Evolutionary conservation across 2,888 invertebrate genomes (phyloP), one percentile per base, ranked within the genome.

Genomic region (Lepeophtheirus nordmannii): DNA sequence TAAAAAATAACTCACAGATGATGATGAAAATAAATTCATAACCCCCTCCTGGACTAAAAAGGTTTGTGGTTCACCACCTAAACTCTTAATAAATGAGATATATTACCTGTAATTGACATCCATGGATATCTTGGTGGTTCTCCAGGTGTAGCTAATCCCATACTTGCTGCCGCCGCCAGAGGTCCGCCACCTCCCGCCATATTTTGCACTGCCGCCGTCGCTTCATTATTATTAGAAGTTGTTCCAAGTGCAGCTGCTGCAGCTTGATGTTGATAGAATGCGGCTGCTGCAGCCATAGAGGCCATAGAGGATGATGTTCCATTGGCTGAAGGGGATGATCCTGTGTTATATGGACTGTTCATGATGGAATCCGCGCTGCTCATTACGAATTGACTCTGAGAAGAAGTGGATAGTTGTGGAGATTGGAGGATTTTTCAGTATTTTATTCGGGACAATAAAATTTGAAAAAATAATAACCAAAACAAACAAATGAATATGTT

Each of bases 81-180:
- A n/a, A 30, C 30, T 30, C 7, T 7, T 30, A 30, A 30, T 30
- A 30, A 30, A 30, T 30, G 30, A 30, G 30, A 7, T 7, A 30
- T 30, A 30, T 85, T 82, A 90, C 91, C 91, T 82, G 91, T 90
- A 78, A 91, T 89, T 74, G 90, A 88, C 90, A 92, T 91, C 91
- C 91, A 92, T 62, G 91, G 91, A 77, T 92, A 91, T 75, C 91
- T 83, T 67, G 91, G 90, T 76, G 91, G 53, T 17, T 46, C 53
- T 46, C 53, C 53, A 46, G 53, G 1, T 14, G n/a, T 46, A n/a
- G 53, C 53, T 17, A 46, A 8, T n/a, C 53, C 53, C 53, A 46
- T 46, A 46, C 53, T 46, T 5, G 30, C 30, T 5, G 68, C 62
- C 62, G 70, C 69, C 14, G 69, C 69, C 58, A 58, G 9, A 58